phyloP scores from a whole-genome alignment of 2,113 vertebrate genomes.

The Cyanoramphus novaezelandiae region DNA sequence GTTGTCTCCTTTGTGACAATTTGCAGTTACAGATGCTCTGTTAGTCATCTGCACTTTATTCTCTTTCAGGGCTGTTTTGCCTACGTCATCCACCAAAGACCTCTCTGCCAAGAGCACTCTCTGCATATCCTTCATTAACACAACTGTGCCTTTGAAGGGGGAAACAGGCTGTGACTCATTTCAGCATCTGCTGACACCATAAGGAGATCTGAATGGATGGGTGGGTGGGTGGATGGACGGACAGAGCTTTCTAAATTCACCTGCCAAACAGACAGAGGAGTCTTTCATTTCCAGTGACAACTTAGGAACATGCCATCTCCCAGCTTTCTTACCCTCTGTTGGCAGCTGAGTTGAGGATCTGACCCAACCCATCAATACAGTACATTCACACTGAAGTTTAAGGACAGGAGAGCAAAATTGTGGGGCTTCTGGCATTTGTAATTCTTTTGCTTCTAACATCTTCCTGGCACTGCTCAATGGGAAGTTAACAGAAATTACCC shows the following conservation, averaged over 20 bases:
- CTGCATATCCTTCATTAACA: background rate
- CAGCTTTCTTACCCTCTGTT: background rate
- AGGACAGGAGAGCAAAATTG: background rate
- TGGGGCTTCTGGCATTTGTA: background rate
- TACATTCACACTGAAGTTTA: background rate
- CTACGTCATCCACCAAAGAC: background rate
- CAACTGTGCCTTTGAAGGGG: background rate
- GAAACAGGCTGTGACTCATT: slow-evolving; percentile 19
- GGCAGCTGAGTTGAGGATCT: background rate
- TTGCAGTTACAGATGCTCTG: background rate
- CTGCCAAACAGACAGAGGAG: background rate
- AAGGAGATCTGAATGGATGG: background rate
- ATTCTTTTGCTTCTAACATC: background rate
- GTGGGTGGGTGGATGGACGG: background rate
- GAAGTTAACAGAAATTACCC: background rate
- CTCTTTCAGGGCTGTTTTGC: background rate
- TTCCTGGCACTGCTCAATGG: background rate
- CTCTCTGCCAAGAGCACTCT: background rate
- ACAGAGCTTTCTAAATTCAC: background rate
- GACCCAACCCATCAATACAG: background rate
- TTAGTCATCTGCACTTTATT: background rate
- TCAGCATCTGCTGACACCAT: slow-evolving; percentile 6
- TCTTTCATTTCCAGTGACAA: background rate
- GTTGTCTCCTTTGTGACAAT: background rate
- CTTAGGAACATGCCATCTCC: background rate